These are phyloP conservation scores for Cactoblastis cactorum DNA, from an alignment of 2,888 invertebrate genomes.

Conservation along the genomic window DNA sequence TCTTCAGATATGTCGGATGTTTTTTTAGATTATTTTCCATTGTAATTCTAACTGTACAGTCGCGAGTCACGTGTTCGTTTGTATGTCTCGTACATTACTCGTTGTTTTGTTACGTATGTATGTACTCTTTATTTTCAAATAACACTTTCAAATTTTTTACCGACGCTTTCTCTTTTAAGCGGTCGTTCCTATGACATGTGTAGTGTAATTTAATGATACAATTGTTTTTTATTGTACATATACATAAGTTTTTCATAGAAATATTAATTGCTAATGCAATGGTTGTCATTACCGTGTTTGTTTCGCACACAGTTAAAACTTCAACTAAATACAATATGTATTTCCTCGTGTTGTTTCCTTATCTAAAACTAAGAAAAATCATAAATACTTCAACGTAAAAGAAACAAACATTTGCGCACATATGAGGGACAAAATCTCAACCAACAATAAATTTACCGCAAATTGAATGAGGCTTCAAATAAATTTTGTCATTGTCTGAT, in stretches of 20 bases:
- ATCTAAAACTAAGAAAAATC: neutral
- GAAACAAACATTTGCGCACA: conserved; percentile 43
- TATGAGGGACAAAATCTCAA: conserved; percentile 54
- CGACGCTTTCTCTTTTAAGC: conserved; percentile 52
- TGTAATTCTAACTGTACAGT: conserved; percentile 52
- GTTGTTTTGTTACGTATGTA: conserved; percentile 50
- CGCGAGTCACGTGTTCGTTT: conserved; percentile 49
- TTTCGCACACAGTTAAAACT: no score
- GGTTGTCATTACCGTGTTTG: no score
- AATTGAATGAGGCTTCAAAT: conserved; percentile 75
- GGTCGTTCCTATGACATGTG: conserved; percentile 22
- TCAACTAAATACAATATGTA: neutral
- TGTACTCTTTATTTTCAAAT: conserved; percentile 48
- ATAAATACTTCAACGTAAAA: conserved; percentile 17
- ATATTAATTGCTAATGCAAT: no score
- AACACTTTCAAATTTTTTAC: conserved; percentile 59
- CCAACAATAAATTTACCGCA: conserved; percentile 71
- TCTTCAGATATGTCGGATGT: neutral
- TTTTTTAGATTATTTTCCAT: conserved; percentile 35
- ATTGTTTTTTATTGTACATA: neutral
- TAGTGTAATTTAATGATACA: neutral
- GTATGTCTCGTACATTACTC: conserved; percentile 55
- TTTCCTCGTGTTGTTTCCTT: no score
- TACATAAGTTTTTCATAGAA: no score
- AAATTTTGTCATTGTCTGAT: conserved; percentile 72